A percentile compares a stretch with the other conserved stretches of the same genome.
phyloP scores from a whole-genome alignment of 2,797 vertebrate genomes.

The Clarias pachynema region DNA sequence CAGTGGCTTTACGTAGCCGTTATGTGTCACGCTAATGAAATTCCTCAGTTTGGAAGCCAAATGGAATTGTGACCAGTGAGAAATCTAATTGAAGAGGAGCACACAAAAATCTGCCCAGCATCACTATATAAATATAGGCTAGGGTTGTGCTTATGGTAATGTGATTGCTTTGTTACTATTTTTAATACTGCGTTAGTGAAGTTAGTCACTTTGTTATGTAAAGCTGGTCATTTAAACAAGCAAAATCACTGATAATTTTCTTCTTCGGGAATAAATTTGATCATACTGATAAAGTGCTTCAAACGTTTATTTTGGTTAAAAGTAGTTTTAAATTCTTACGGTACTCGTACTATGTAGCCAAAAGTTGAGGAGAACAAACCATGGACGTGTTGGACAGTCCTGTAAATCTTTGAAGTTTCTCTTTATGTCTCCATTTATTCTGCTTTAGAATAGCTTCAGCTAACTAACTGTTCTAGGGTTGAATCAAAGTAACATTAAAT shows the following conservation, averaged over 20 bases:
- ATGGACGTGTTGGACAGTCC: no score
- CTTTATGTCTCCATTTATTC: no score
- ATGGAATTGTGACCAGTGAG: conserved; percentile 35
- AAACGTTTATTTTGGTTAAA: not conserved
- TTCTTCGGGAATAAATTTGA: not conserved
- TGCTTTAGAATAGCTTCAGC: no score
- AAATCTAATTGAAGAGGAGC: conserved; percentile 27
- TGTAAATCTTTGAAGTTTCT: no score
- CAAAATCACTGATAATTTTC: no score
- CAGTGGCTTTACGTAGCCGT: conserved; percentile 62
- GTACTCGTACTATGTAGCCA: no score
- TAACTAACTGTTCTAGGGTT: no score
- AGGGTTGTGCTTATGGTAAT: not conserved
- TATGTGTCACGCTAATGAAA: conserved; percentile 63
- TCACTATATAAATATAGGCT: conserved; percentile 15
- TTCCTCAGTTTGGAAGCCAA: conserved; percentile 46
- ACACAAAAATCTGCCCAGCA: conserved; percentile 7
- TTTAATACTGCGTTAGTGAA: not conserved
- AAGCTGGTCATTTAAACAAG: not conserved
- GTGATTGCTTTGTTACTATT: not conserved
- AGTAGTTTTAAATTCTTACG: no score
- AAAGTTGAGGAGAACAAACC: no score
- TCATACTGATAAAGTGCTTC: not conserved
- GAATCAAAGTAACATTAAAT: no score
- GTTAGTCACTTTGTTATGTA: not conserved